A percentile compares a stretch with the other conserved stretches of the same genome.
phyloP scores from a whole-genome alignment of 2,888 invertebrate species.

The Oligia latruncula region DNA sequence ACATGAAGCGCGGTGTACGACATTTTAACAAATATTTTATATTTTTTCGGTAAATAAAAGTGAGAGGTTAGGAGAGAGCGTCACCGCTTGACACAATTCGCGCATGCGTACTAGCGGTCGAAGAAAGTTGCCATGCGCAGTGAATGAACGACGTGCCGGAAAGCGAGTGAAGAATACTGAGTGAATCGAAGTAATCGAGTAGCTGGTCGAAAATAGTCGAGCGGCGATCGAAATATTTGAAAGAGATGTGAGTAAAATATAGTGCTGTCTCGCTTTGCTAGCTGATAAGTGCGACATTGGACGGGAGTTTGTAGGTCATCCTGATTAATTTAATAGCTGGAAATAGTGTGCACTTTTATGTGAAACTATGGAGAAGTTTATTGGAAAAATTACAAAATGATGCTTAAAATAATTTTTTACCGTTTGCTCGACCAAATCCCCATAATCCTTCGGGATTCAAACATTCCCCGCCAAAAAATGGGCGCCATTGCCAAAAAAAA shows the following conservation, averaged over 20 bases:
- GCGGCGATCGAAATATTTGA: slow-evolving; percentile 57
- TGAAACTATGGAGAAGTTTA: background rate
- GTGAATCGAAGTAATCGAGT: slow-evolving; percentile 62
- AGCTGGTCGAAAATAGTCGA: slow-evolving; percentile 64
- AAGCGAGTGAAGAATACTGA: slow-evolving; percentile 67
- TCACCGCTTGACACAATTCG: slow-evolving; percentile 80
- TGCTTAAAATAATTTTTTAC: background rate
- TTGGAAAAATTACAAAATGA: background rate
- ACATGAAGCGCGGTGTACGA: slow-evolving; percentile 76
- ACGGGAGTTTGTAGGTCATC: slow-evolving; percentile 59
- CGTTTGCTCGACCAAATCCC: background rate
- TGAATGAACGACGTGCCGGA: slow-evolving; percentile 67
- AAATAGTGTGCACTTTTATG: background rate
- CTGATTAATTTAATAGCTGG: slow-evolving; percentile 23
- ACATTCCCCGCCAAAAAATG: background rate
- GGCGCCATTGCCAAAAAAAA: background rate
- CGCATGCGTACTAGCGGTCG: slow-evolving; percentile 85
- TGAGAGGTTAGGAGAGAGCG: slow-evolving; percentile 79
- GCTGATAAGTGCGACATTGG: slow-evolving; percentile 59
- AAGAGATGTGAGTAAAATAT: slow-evolving; percentile 62
- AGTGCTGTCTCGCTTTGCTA: slow-evolving; percentile 55
- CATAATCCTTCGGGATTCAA: background rate
- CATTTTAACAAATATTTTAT: slow-evolving; percentile 66
- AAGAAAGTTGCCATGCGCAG: slow-evolving; percentile 86
- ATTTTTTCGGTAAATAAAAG: slow-evolving; percentile 65